A percentile compares a stretch with the other conserved stretches of the same genome.
phyloP scores from a whole-genome alignment of 2,888 invertebrate genomes.

The Rhingia campestris region DNA sequence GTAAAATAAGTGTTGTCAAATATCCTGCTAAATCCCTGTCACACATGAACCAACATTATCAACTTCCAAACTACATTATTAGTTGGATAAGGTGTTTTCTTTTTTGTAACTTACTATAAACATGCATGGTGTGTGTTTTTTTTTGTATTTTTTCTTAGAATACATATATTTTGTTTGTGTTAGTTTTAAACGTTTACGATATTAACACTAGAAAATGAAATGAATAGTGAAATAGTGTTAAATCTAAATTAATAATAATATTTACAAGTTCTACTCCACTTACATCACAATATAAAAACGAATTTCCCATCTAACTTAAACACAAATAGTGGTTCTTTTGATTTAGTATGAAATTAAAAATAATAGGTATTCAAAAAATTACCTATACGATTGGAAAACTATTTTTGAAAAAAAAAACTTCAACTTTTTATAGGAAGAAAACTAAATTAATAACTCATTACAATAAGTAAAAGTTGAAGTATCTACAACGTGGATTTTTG shows the following conservation, averaged over 20 bases:
- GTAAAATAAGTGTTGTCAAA: too few relatives aligned
- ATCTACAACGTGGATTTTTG: too few relatives aligned
- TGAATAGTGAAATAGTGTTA: slow-evolving; percentile 49
- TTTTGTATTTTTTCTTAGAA: slow-evolving; percentile 15
- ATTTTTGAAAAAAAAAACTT: slow-evolving; percentile 13
- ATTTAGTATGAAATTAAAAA: slow-evolving; percentile 3
- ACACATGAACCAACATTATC: not conserved
- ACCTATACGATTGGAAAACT: not conserved
- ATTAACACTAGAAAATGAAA: slow-evolving; percentile 51
- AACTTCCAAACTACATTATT: not conserved
- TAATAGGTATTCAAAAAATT: not conserved
- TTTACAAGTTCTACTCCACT: slow-evolving; percentile 46
- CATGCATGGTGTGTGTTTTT: slow-evolving; percentile 11
- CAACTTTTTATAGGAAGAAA: slow-evolving; percentile 15
- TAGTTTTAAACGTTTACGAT: slow-evolving; percentile 30
- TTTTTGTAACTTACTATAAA: not conserved
- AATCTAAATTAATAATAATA: slow-evolving; percentile 39
- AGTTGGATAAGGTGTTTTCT: not conserved
- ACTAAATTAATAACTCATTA: slow-evolving; percentile 56
- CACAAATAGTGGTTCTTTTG: slow-evolving; percentile 22
- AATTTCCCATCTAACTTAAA: slow-evolving; percentile 22
- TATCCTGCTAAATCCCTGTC: not conserved
- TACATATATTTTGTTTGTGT: slow-evolving; percentile 6
- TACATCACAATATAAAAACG: slow-evolving; percentile 39
- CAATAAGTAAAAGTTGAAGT: slow-evolving; percentile 41